Base-by-base conservation (phyloP, 2,888 invertebrate species). In the Sipunculus nudus region DNA sequence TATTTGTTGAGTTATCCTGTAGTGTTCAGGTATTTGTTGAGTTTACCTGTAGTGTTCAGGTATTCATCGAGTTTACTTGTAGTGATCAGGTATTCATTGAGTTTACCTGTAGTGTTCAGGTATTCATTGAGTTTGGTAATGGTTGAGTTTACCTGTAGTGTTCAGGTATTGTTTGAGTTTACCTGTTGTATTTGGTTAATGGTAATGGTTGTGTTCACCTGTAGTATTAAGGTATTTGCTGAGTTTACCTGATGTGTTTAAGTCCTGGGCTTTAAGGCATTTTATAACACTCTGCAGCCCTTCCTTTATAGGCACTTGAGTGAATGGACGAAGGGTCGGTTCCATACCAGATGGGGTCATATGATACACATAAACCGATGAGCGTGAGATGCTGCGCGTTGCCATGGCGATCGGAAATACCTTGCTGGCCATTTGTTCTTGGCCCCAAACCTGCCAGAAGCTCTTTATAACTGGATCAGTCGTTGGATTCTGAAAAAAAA, bases 281-380 rank as follows among this genome's bases (percentile, higher is more conserved):
- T 72, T 72, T 46, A 72, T 72, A 54, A 72, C 65, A 47, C 68
- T 72, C 41, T 72, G 72, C 6, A 72, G 53, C 1, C 72, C 72
- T 59, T 72, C 72, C 21, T 72, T 72, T n/a, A 72, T 67, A 1
- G 72, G 72, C 8, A 72, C 68, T 21, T 68, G 70, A 0, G 67
- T 60, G 21, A 57, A 38, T 3, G 46, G 38, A n/a, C 25, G 21
- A 2, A 57, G 31, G 4, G 46, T n/a, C 21, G 50, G 32, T 23
- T 48, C 58, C 13, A 59, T 19, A 45, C 49, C 57, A 1, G 43
- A 23, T 1, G 52, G 40, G 1, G 50, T 48, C 16, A 61, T 47
- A 21, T 54, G 54, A n/a, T 67, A 63, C 39, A 63, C 61, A 8
- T 70, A 49, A 4, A 67, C 61, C 0, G 66, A 66, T 13, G 66